Evolutionary conservation across 2,797 vertebrate species (phyloP).

Genomic region (Pseudochirops cupreus): DNA sequence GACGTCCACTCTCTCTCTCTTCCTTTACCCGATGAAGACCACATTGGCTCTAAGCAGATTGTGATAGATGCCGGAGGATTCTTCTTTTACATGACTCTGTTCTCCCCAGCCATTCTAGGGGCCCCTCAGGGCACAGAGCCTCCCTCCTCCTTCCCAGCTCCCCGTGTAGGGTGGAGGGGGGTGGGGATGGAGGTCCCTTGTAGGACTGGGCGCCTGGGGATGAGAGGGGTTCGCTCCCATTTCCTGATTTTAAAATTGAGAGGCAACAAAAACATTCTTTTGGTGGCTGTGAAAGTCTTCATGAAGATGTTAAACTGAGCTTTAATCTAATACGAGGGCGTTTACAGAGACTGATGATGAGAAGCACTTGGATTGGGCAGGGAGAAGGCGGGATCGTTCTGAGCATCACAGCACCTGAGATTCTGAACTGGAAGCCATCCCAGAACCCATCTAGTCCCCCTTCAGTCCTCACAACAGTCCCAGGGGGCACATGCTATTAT

Average conservation of each 20-base stretch:
- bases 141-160: not conserved
- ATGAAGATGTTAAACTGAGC: not conserved
- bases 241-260: not conserved
- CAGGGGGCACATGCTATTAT: not conserved
- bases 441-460: not conserved
- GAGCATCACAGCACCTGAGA: not conserved
- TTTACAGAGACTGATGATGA: not conserved
- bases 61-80: not conserved
- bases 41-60: not conserved
- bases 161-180: not conserved
- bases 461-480: not conserved
- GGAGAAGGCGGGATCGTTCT: not conserved
- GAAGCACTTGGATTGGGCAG: not conserved
- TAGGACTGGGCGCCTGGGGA: not conserved
- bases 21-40: too few relatives aligned
- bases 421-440: not conserved
- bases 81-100: not conserved
- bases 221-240: not conserved
- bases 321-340: not conserved
- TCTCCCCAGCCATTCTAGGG: not conserved
- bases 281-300: not conserved
- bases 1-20: not conserved
- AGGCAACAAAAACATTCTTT: not conserved
- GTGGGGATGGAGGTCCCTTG: not conserved
- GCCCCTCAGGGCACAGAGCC: not conserved